phyloP scores from a whole-genome alignment of 30 jellyfish, hydroid and myxozoan genomes.

The Nemopilema nomurai region DNA sequence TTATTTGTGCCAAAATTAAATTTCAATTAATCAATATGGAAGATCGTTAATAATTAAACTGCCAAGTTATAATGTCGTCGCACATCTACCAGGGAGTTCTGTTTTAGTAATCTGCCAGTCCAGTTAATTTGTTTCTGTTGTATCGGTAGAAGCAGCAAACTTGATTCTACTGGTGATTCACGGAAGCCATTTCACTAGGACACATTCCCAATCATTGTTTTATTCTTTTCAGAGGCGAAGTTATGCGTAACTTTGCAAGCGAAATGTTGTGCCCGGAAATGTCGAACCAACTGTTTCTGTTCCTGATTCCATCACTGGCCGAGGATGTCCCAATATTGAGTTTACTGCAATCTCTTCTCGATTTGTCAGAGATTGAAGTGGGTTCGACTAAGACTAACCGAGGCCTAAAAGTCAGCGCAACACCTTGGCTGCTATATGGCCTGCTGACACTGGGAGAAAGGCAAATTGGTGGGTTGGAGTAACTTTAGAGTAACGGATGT shows the following conservation, averaged over 20 bases:
- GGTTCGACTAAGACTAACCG: neutral
- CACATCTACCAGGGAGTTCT: too few relatives aligned
- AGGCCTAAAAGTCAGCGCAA: constrained; percentile 7
- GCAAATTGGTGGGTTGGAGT: constrained; percentile 68
- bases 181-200: too few relatives aligned
- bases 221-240: constrained; percentile 30
- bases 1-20: too few relatives aligned
- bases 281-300: constrained; percentile 82
- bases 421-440: constrained; percentile 85
- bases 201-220: neutral
- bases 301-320: constrained; percentile 80
- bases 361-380: neutral
- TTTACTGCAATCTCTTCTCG: constrained; percentile 48
- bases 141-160: too few relatives aligned
- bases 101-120: too few relatives aligned
- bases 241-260: constrained; percentile 54
- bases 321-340: constrained; percentile 41
- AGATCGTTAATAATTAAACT: too few relatives aligned
- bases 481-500: too few relatives aligned
- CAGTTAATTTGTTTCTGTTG: too few relatives aligned
- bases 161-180: too few relatives aligned
- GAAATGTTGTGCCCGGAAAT: constrained; percentile 76
- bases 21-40: too few relatives aligned
- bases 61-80: too few relatives aligned
- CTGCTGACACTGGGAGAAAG: constrained; percentile 64